Conservation (phyloP, 2,113 vertebrate species). For the Emydura subglobosa region DNA sequence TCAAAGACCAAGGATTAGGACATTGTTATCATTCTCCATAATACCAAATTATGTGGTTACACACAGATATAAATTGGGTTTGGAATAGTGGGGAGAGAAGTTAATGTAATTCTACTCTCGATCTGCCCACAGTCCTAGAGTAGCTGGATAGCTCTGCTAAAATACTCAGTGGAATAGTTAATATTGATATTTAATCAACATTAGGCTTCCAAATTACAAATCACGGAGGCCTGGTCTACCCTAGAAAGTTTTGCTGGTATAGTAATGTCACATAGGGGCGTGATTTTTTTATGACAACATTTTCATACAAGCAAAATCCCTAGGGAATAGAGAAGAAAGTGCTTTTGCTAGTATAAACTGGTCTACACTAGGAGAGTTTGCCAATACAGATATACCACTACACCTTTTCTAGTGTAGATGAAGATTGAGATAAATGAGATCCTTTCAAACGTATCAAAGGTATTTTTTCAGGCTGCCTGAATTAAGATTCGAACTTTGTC, state of each 20-base stretch:
- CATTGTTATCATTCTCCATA: neutral
- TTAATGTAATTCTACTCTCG: neutral
- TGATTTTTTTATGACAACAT: neutral
- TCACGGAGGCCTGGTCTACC: neutral
- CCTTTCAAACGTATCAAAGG: too few species aligned
- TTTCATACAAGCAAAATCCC: neutral
- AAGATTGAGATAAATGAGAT: neutral
- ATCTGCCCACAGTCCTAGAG: neutral
- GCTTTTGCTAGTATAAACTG: neutral
- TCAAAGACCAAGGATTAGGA: neutral
- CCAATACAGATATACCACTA: neutral
- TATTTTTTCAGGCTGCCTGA: neutral
- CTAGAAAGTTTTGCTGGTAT: neutral
- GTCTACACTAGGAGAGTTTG: neutral
- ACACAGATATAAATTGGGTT: neutral
- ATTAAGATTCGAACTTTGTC: neutral
- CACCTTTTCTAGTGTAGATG: neutral
- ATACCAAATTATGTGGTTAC: neutral
- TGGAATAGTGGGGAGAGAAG: neutral
- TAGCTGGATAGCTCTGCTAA: slow-evolving; percentile 12
- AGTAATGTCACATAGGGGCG: neutral
- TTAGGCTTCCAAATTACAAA: neutral
- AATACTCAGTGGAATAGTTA: slow-evolving; percentile 3
- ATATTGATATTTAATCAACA: neutral
- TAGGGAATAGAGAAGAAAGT: neutral